Conservation (phyloP, 2,888 invertebrate genomes). For the Leucophenga montana region DNA sequence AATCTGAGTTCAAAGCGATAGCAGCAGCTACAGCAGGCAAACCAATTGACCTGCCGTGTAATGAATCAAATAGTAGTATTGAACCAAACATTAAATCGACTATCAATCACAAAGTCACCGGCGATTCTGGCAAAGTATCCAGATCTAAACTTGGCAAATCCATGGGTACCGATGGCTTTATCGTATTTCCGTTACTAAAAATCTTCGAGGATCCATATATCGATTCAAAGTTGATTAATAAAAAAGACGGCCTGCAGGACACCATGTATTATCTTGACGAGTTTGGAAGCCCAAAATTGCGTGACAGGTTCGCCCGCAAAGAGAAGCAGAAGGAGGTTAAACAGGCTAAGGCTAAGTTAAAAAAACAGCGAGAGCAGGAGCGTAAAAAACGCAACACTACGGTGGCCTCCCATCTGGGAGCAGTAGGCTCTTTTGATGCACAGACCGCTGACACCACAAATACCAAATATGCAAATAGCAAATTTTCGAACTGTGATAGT, state of each 20-base stretch:
- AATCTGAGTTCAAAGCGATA: background rate
- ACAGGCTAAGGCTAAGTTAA: constrained; percentile 60
- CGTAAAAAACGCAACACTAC: constrained; percentile 59
- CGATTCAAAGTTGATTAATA: constrained; percentile 71
- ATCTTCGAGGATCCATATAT: constrained; percentile 68
- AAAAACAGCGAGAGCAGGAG: constrained; percentile 58
- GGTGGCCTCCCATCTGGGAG: constrained; percentile 54
- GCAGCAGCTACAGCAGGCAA: background rate
- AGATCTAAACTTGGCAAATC: background rate
- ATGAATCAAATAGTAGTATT: constrained; percentile 29
- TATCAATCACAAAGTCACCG: constrained; percentile 42
- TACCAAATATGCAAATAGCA: constrained; percentile 23
- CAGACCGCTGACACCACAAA: constrained; percentile 40
- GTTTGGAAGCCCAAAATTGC: constrained; percentile 71
- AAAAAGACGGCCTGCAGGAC: constrained; percentile 71
- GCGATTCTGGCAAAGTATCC: constrained; percentile 38
- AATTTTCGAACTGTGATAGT: constrained; percentile 42
- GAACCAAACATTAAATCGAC: constrained; percentile 26
- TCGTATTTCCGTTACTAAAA: constrained; percentile 67
- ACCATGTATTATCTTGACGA: constrained; percentile 73
- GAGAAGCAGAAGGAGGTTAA: constrained; percentile 66
- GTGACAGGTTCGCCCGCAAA: constrained; percentile 70
- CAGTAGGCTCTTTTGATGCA: constrained; percentile 44
- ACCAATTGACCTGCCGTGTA: background rate
- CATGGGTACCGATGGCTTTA: constrained; percentile 64